Evolutionary conservation across 2,113 vertebrate species (phyloP), one percentile per base, ranked within the genome.

Genomic region (Scalopus aquaticus): DNA sequence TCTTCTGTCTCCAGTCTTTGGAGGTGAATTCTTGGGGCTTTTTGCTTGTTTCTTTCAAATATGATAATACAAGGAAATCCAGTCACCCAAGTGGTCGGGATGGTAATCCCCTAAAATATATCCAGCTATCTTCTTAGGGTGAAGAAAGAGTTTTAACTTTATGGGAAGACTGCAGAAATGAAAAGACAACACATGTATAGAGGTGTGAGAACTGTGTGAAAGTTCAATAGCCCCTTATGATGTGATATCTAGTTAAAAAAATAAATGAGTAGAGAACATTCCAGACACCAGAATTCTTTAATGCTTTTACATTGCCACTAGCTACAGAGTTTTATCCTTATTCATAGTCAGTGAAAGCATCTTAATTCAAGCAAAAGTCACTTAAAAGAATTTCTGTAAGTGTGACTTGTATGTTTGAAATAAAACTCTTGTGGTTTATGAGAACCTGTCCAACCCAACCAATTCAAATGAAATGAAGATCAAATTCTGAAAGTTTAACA

Each of bases 361-460:
- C 92, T 96, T 96, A 94, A 74, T 22, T 95, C 62, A 96, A 91
- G 65, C 81, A 92, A 87, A 95, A 92, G 6, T 64, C 83, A 94
- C 60, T 90, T 90, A 78, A 87, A 86, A 37, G 17, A 93, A 37
- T 54, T 11, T 87, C 76, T 88, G 8, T 32, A 82, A 67, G 5
- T 89, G 30, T 80, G 82, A 81, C 32, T 77, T 84, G 2, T 51
- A 37, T 89, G 51, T 95, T 95, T 95, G n/a, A 94, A 65, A 84
- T 39, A 56, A 35, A 51, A 1, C 20, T 77, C 37, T 35, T 28
- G 0, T 0, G 24, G 86, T 69, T 81, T 95, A 80, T 94, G 85
- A 74, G 85, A 72, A 28, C 16, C 49, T 86, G 2, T 80, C 37
- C 4, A 88, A n/a, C 6, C 30, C 28, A 88, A 74, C 3, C n/a